phyloP scores from a whole-genome alignment of 2,888 invertebrate genomes.

The Drosophila falleni region DNA sequence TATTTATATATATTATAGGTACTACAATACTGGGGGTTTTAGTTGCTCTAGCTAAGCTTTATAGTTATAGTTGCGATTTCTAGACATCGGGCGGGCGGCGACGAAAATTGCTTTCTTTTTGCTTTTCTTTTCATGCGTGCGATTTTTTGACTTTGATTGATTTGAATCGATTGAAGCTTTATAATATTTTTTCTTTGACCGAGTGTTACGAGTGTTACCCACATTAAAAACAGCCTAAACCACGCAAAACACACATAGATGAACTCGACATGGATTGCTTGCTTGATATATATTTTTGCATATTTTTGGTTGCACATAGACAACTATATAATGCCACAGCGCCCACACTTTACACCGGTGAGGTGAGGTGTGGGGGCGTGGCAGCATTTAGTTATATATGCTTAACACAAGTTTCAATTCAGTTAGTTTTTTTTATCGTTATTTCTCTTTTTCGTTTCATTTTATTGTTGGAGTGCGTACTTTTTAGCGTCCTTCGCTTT shows the following conservation, averaged over 20 bases:
- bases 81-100: constrained; percentile 57
- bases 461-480: constrained; percentile 70
- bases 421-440: constrained; percentile 8
- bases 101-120: constrained; percentile 21
- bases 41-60: constrained; percentile 47
- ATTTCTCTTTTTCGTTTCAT: background rate
- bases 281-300: constrained; percentile 46
- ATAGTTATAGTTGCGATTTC: constrained; percentile 37
- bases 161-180: constrained; percentile 8
- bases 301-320: constrained; percentile 34
- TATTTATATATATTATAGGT: constrained; percentile 19
- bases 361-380: background rate
- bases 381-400: constrained; percentile 37
- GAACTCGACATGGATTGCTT: constrained; percentile 84
- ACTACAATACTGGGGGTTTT: constrained; percentile 35
- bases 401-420: constrained; percentile 15
- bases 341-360: too few relatives aligned
- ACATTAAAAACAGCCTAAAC: constrained; percentile 84
- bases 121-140: constrained; percentile 28
- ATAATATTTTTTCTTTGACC: background rate
- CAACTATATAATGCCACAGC: constrained; percentile 26
- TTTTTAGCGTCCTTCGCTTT: constrained; percentile 75
- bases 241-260: constrained; percentile 85
- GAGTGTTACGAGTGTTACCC: constrained; percentile 63
- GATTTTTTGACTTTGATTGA: constrained; percentile 27